Base-by-base conservation (phyloP, 2,888 invertebrate species). In the Hofmannophila pseudospretella region DNA sequence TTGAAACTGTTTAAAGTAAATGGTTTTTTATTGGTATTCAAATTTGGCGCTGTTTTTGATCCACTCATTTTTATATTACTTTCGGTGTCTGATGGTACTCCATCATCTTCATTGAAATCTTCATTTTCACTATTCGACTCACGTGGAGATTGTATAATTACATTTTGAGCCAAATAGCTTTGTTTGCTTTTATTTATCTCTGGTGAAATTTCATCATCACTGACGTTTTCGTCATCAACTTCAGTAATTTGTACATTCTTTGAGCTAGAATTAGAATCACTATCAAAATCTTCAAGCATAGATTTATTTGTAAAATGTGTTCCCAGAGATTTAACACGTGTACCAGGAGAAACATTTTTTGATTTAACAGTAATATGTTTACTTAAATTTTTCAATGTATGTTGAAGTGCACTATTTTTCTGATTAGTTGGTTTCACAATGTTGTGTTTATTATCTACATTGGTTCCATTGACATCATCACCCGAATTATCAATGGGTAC, bases 311-410 rank as follows among this genome's bases (percentile, higher is more conserved):
- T 4, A 39, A 49, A 36, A 64, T 33, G 9, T 11, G 11, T 8
- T 25, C 5, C 12, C 4, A 8, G 11, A 20, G 12, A n/a, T 4
- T 32, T 32, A 9, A 8, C 22, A 32, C 7, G 8, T 4, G 22
- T 20, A 29, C 44, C 65, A 14, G 69, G 64, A 8, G 72, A 66
- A 12, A 66, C 53, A 45, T 66, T 76, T 38, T 58, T 59, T 3
- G 80, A 67, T 53, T 79, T 84, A 1, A 84, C 58, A 30, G 74
- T 79, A 23, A 84, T 71, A 49, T 78, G 67, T 56, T 69, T 72
- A 42, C 78, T 52, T 46, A 82, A 61, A 47, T 64, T 71, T 54
- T 75, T 76, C 35, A 82, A 51, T 22, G 67, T 69, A 30, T 70
- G 69, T 51, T 73, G 64, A 32, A 75, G 46, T 8, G 53, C 47